Percentiles rank a stretch among this genome's conserved stretches.
phyloP scores from a whole-genome alignment of 2,888 invertebrate species.

The Venustoraphidia nigricollis region DNA sequence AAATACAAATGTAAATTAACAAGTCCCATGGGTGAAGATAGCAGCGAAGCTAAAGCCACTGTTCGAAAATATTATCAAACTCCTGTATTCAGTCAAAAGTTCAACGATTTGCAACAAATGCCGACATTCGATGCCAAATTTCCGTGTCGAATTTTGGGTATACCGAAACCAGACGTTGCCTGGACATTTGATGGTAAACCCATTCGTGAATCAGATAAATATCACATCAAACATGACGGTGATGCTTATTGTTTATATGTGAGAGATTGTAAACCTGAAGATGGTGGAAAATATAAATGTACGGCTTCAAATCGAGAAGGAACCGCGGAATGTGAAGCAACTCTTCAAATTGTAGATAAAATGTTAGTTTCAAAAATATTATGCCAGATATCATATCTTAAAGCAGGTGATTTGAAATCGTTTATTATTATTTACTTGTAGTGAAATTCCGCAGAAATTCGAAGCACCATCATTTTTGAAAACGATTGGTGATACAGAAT shows the following conservation, averaged over 20 bases:
- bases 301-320: conserved; percentile 69
- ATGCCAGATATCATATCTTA: too few species aligned
- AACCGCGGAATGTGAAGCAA: conserved; percentile 56
- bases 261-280: conserved; percentile 45
- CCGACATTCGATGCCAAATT: conserved; percentile 71
- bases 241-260: conserved; percentile 65
- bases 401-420: not conserved
- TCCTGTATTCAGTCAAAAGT: conserved; percentile 63
- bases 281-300: conserved; percentile 63
- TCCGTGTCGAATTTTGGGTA: conserved; percentile 61
- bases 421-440: conserved; percentile 21
- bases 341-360: conserved; percentile 63
- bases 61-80: conserved; percentile 69
- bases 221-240: conserved; percentile 60
- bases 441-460: conserved; percentile 54
- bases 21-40: conserved; percentile 63
- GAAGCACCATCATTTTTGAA: conserved; percentile 82
- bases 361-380: conserved; percentile 40
- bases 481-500: conserved; percentile 75
- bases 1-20: conserved; percentile 58
- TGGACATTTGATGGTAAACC: conserved; percentile 78
- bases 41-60: conserved; percentile 49
- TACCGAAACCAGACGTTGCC: conserved; percentile 67
- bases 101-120: conserved; percentile 52
- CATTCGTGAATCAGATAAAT: conserved; percentile 53